phyloP scores from a whole-genome alignment of 2,888 invertebrate species.

The Philereme transversata region DNA sequence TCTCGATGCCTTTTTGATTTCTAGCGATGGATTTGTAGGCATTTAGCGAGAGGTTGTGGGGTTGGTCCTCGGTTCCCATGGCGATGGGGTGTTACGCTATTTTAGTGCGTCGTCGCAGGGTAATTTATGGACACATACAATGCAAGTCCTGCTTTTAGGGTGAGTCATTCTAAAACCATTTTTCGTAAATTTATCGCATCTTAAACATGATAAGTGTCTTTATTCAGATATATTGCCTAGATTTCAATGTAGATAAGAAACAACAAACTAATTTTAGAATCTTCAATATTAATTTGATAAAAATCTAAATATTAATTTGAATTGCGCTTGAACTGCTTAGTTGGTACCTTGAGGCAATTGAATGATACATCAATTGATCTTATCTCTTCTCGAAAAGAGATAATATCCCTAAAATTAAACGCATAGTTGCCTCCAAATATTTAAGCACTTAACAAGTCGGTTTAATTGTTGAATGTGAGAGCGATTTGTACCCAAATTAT shows the following conservation, averaged over 20 bases:
- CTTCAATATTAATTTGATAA: conserved; percentile 37
- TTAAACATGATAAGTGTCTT: conserved; percentile 38
- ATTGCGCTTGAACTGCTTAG: conserved; percentile 46
- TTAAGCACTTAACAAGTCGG: conserved; percentile 57
- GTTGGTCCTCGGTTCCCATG: conserved; percentile 73
- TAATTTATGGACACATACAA: conserved; percentile 77
- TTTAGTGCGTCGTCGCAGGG: conserved; percentile 76
- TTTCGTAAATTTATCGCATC: conserved; percentile 62
- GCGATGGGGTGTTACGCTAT: conserved; percentile 79
- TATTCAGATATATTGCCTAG: conserved; percentile 28
- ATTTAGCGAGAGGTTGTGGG: conserved; percentile 65
- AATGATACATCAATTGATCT: conserved; percentile 37
- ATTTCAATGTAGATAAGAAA: conserved; percentile 40
- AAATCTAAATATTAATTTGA: conserved; percentile 49
- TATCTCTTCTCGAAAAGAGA: conserved; percentile 29
- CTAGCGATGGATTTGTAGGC: conserved; percentile 74
- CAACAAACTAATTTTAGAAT: conserved; percentile 17
- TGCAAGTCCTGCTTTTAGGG: conserved; percentile 71
- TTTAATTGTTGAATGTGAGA: conserved; percentile 60
- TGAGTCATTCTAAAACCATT: conserved; percentile 68
- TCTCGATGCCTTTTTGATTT: conserved; percentile 79
- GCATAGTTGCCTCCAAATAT: conserved; percentile 39
- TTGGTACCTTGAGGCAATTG: conserved; percentile 42
- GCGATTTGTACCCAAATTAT: conserved; percentile 76
- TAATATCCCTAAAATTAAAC: conserved; percentile 36